These are phyloP conservation scores for Epicampocera succincta DNA, from an alignment of 2,888 invertebrate genomes.

Conservation along the genomic window DNA sequence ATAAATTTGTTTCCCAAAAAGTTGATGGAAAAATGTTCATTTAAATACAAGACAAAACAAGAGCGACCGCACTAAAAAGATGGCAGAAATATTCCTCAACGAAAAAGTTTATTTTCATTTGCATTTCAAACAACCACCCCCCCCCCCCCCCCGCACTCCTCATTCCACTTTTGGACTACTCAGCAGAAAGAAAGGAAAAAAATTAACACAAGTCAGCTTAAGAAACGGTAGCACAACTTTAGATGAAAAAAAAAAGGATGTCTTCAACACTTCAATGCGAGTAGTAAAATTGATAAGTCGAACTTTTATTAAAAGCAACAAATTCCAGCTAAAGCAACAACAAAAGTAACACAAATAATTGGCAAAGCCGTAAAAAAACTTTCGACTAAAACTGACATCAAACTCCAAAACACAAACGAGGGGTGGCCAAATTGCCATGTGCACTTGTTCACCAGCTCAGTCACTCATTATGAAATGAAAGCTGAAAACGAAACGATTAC, in stretches of 20 bases:
- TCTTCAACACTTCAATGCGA: slow-evolving; percentile 36
- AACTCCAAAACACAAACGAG: neutral
- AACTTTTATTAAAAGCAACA: slow-evolving; percentile 8
- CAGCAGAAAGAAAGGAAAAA: neutral
- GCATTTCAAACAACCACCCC: neutral
- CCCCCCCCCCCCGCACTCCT: neutral
- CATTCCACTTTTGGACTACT: too few species aligned
- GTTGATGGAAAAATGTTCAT: slow-evolving; percentile 62
- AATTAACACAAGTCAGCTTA: neutral
- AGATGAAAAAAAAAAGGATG: slow-evolving; percentile 4
- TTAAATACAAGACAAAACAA: slow-evolving; percentile 62
- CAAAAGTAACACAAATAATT: slow-evolving; percentile 56
- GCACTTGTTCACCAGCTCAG: slow-evolving; percentile 22
- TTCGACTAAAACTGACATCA: slow-evolving; percentile 67
- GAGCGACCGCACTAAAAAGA: slow-evolving; percentile 25
- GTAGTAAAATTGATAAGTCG: slow-evolving; percentile 26
- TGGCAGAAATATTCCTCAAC: slow-evolving; percentile 14
- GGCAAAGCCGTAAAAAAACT: slow-evolving; percentile 64
- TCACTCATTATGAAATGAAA: neutral
- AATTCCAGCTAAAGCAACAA: slow-evolving; percentile 13
- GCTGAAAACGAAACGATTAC: slow-evolving; percentile 49
- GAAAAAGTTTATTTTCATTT: slow-evolving; percentile 4
- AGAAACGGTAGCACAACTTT: slow-evolving; percentile 27
- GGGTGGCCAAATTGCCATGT: slow-evolving; percentile 58
- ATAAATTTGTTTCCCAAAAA: slow-evolving; percentile 57